These are phyloP conservation scores for Helicoverpa zea DNA, from an alignment of 1,140 invertebrate genomes.

Conservation along the genomic window DNA sequence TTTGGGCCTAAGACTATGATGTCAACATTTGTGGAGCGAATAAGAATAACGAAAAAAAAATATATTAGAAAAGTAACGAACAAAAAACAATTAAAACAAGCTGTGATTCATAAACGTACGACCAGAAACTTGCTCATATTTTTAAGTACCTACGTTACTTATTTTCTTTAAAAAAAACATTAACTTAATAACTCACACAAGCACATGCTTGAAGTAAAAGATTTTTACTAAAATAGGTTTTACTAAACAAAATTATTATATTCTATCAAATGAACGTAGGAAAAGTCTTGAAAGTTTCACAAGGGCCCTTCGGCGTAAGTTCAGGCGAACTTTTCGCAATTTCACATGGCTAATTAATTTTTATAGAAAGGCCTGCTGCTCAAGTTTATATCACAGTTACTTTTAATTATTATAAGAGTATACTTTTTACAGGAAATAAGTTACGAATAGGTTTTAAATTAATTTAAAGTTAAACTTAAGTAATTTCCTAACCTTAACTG, in stretches of 20 bases:
- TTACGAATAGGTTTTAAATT: not conserved
- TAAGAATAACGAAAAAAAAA: too few relatives aligned
- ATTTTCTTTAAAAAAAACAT: too few relatives aligned
- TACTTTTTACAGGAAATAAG: not conserved
- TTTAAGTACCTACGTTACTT: too few relatives aligned
- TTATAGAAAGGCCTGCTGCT: constrained; percentile 36
- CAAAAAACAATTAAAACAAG: too few relatives aligned
- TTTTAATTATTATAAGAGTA: constrained; percentile 22
- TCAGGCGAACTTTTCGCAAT: constrained; percentile 20
- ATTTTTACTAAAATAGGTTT: not conserved
- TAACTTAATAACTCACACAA: too few relatives aligned
- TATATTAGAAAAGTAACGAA: too few relatives aligned
- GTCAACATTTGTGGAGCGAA: too few relatives aligned
- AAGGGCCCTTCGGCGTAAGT: not conserved
- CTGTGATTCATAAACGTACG: too few relatives aligned
- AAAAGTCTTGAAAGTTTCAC: constrained; percentile 27
- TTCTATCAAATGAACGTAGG: constrained; percentile 6
- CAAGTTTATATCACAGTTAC: constrained; percentile 2
- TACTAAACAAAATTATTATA: not conserved
- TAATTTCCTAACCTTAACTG: too few relatives aligned
- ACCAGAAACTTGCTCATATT: too few relatives aligned
- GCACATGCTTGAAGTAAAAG: not conserved
- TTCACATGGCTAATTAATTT: constrained; percentile 41
- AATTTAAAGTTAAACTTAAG: not conserved
- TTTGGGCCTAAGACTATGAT: too few relatives aligned